A percentile compares a stretch with the other conserved stretches of the same genome.
These are phyloP conservation scores for Leucania comma DNA, from an alignment of 2,888 invertebrate genomes.

Conservation along the genomic window DNA sequence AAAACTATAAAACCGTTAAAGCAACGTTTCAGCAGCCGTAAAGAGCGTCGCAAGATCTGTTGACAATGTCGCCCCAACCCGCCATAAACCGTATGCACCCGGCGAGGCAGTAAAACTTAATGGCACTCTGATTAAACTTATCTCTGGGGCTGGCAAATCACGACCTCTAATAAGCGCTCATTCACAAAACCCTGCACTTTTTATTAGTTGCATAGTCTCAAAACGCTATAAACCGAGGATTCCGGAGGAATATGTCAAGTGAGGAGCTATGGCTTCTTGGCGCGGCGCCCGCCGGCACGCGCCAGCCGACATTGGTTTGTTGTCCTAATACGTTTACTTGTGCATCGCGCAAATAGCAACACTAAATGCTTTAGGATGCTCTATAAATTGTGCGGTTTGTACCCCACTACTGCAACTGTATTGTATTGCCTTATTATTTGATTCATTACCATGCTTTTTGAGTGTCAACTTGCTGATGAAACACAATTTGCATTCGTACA, in stretches of 20 bases:
- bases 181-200: slow-evolving; percentile 71
- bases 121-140: slow-evolving; percentile 90
- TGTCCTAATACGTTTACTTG: slow-evolving; percentile 74
- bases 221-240: slow-evolving; percentile 70
- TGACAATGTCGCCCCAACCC: slow-evolving; percentile 89
- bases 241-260: slow-evolving; percentile 68
- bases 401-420: slow-evolving; percentile 39
- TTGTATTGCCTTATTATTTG: slow-evolving; percentile 47
- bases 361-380: slow-evolving; percentile 65
- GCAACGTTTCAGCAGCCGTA: slow-evolving; percentile 90
- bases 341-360: slow-evolving; percentile 67
- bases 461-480: slow-evolving; percentile 35
- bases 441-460: slow-evolving; percentile 48
- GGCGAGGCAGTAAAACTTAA: slow-evolving; percentile 88
- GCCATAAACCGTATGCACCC: slow-evolving; percentile 90
- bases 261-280: slow-evolving; percentile 76
- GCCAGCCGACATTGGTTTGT: slow-evolving; percentile 68
- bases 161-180: slow-evolving; percentile 82
- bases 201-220: slow-evolving; percentile 70
- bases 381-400: slow-evolving; percentile 53
- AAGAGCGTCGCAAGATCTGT: slow-evolving; percentile 90
- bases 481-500: slow-evolving; percentile 36
- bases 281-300: slow-evolving; percentile 68
- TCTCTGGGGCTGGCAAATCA: slow-evolving; percentile 83
- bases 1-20: slow-evolving; percentile 91